phyloP scores from a whole-genome alignment of 64 coral and sea anemone genomes.

The Pocillopora verrucosa region DNA sequence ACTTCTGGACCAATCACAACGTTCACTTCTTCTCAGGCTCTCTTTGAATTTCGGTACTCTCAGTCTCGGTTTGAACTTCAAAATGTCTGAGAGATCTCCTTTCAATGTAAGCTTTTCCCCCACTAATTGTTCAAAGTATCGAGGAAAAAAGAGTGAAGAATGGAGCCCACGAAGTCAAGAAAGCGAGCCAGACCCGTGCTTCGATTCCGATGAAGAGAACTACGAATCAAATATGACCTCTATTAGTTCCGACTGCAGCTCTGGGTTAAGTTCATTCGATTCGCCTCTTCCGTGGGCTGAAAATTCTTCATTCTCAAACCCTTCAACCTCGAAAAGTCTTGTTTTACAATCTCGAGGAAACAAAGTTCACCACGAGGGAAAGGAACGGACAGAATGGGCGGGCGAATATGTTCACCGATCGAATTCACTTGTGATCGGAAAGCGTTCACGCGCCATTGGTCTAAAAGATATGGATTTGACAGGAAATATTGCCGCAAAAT shows the following conservation, averaged over 20 bases:
- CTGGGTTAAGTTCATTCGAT: not conserved
- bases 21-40: not conserved
- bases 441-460: conserved; percentile 47
- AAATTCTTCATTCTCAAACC: not conserved
- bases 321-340: not conserved
- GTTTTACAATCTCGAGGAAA: not conserved
- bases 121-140: conserved; percentile 46
- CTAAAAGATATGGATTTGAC: conserved; percentile 75
- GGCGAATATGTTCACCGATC: not conserved
- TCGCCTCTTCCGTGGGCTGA: not conserved
- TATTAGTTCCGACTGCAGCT: not conserved
- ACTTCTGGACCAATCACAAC: not conserved
- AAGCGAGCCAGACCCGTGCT: conserved; percentile 34
- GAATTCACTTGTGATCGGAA: conserved; percentile 73
- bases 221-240: not conserved
- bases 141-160: conserved; percentile 24
- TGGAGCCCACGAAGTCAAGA: conserved; percentile 68
- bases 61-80: not conserved
- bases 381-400: not conserved
- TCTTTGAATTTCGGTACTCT: not conserved
- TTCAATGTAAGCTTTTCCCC: conserved; percentile 4
- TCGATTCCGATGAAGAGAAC: conserved; percentile 71
- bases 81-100: not conserved
- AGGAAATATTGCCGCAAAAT: conserved; percentile 51
- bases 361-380: not conserved